A percentile compares a stretch with the other conserved stretches of the same genome.
Conservation (phyloP, 2,113 vertebrate species). For the Bufo bufo region DNA sequence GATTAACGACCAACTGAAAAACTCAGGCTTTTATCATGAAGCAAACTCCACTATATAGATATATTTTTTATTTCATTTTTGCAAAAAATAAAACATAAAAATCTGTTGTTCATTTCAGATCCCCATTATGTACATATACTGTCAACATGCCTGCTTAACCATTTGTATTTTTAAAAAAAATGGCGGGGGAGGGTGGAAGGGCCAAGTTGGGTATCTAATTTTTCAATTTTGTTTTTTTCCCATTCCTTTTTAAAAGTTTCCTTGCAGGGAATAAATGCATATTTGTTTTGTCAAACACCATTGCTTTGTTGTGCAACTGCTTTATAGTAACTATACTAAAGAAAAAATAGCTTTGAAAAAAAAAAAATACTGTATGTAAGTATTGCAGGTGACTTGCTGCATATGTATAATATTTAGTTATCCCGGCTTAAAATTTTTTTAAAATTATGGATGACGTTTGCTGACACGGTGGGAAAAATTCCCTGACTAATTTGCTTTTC, state of each 20-base stretch:
- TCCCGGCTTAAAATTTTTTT: constrained; percentile 80
- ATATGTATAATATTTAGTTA: constrained; percentile 93
- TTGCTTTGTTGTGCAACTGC: constrained; percentile 92
- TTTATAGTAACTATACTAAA: constrained; percentile 92
- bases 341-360: constrained; percentile 78
- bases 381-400: constrained; percentile 87
- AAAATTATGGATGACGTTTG: constrained; percentile 81
- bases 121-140: constrained; percentile 90
- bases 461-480: constrained; percentile 82
- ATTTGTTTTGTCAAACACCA: constrained; percentile 86
- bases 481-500: constrained; percentile 80
- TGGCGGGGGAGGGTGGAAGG: constrained; percentile 66
- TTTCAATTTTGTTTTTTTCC: background rate
- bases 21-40: constrained; percentile 88
- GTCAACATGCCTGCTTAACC: constrained; percentile 83
- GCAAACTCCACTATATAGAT: constrained; percentile 74
- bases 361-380: constrained; percentile 91
- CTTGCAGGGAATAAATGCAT: constrained; percentile 83
- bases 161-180: constrained; percentile 79
- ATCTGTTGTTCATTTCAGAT: no score
- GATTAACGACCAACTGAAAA: constrained; percentile 87
- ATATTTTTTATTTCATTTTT: constrained; percentile 69
- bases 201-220: constrained; percentile 58
- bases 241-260: constrained; percentile 76
- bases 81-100: no score